Evolutionary conservation across 2,888 invertebrate species (phyloP), one percentile per base, ranked within the genome.

Genomic region (Acanthacorydalis orientalis): DNA sequence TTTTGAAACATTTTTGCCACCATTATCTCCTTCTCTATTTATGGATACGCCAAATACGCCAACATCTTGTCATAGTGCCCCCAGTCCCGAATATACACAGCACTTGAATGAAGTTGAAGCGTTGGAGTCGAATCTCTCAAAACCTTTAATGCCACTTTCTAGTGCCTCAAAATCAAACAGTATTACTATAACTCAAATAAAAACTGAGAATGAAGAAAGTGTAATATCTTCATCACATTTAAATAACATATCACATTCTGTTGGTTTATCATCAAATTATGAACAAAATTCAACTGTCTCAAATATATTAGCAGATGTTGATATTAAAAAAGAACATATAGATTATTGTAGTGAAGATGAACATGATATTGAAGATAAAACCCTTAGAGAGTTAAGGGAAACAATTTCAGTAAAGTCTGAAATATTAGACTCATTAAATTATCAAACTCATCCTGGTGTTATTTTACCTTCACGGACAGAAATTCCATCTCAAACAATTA

Each of bases 21-120:
- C 47, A 31, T 14, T 47, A 35, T 47, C 47, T 11, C 47, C 47
- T 12, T 16, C 47, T 12, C 16, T 16, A n/a, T 47, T 47, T 37
- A 47, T 43, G 33, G 14, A 37, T 15, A 14, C 47, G 14, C 35
- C 42, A 16, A 23, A 15, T 9, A n/a, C 15, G 10, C 31, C 37
- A 12, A 12, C 34, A 7, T 42, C 42, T 35, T 34, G 43, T 34
- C 33, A 33, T 23, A 43, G 43, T 15, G 35, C 47, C 11, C 23
- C 41, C 14, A 31, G 37, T 16, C 47, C 47, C 34, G 15, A 23
- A 23, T 23, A n/a, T 12, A 39, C 46, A 39, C 46, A 37, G 33
- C n/a, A 41, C 23, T 15, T 31, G 9, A 40, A 38, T 7, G 14
- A 14, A 8, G 38, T 38, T 9, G 31, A 31, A 32, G 31, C 32